Conservation (phyloP, 2,113 vertebrate genomes). For the Chamaea fasciata region DNA sequence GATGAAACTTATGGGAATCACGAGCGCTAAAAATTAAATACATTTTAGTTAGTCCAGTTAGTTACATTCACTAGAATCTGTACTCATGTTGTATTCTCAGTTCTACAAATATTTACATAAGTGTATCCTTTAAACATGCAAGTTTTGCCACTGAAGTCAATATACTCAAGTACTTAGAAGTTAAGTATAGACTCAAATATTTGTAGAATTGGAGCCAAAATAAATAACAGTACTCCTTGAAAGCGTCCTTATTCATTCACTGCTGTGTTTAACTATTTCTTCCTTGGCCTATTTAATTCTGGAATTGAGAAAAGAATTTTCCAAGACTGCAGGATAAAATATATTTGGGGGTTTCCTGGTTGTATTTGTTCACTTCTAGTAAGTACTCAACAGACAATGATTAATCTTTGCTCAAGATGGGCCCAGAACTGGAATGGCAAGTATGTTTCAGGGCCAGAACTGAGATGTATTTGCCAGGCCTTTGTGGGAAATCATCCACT, state of each 20-base stretch:
- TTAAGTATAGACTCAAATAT: constrained; percentile 14
- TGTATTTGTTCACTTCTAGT: not conserved
- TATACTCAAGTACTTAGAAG: not conserved
- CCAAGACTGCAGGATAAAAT: not conserved
- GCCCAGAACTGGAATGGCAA: not conserved
- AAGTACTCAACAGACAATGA: not conserved
- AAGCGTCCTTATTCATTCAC: not conserved
- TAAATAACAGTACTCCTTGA: not conserved
- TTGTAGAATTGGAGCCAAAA: constrained; percentile 11
- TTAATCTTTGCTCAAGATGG: not conserved
- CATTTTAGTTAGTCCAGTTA: not conserved
- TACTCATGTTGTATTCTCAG: not conserved
- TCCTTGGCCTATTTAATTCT: not conserved
- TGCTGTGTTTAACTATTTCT: not conserved
- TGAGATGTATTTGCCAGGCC: not conserved
- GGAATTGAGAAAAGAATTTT: not conserved
- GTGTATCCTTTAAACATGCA: not conserved
- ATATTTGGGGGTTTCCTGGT: not conserved
- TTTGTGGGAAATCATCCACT: not conserved
- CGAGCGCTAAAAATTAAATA: not conserved
- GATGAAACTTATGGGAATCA: not conserved
- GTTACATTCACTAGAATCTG: not conserved
- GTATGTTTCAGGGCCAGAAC: not conserved
- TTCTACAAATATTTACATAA: not conserved
- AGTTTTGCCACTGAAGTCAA: not conserved